phyloP scores from a whole-genome alignment of 2,113 vertebrate species.

The Plectropomus leopardus region DNA sequence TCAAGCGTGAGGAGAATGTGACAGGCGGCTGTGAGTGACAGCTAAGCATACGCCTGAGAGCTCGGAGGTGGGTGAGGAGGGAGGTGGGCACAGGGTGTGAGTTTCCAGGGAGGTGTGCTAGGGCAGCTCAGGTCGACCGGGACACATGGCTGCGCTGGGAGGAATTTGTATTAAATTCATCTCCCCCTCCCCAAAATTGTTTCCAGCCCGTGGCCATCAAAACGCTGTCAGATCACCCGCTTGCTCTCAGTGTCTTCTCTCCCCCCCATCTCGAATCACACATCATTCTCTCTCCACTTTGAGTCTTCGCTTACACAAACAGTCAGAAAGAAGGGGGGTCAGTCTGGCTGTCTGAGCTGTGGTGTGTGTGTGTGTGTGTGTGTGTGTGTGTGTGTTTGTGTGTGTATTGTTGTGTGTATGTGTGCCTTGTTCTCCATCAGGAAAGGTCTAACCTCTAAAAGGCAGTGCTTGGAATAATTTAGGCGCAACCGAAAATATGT shows the following conservation, averaged over 20 bases:
- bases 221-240: slow-evolving; percentile 72
- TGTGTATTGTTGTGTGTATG: slow-evolving; percentile 10
- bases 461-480: slow-evolving; percentile 64
- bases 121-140: slow-evolving; percentile 60
- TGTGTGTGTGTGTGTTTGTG: slow-evolving; percentile 12
- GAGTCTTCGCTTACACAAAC: slow-evolving; percentile 67
- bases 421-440: slow-evolving; percentile 52
- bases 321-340: slow-evolving; percentile 22
- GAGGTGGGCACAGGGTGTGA: slow-evolving; percentile 35
- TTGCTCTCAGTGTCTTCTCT: slow-evolving; percentile 48
- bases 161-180: slow-evolving; percentile 79
- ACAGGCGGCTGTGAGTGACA: slow-evolving; percentile 69
- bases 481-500: slow-evolving; percentile 61
- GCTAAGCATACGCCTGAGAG: slow-evolving; percentile 42
- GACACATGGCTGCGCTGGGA: slow-evolving; percentile 61
- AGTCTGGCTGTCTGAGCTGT: slow-evolving; percentile 47
- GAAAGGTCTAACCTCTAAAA: slow-evolving; percentile 60
- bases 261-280: slow-evolving; percentile 16
- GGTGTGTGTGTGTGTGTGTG: slow-evolving; percentile 29
- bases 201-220: slow-evolving; percentile 79
- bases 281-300: slow-evolving; percentile 41
- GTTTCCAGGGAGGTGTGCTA: slow-evolving; percentile 67
- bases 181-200: slow-evolving; percentile 69
- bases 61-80: slow-evolving; percentile 21
- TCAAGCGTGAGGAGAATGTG: slow-evolving; percentile 55